A percentile compares a stretch with the other conserved stretches of the same genome.
Evolutionary conservation across 1,140 invertebrate genomes (phyloP).

Genomic region (Megalopta genalis): DNA sequence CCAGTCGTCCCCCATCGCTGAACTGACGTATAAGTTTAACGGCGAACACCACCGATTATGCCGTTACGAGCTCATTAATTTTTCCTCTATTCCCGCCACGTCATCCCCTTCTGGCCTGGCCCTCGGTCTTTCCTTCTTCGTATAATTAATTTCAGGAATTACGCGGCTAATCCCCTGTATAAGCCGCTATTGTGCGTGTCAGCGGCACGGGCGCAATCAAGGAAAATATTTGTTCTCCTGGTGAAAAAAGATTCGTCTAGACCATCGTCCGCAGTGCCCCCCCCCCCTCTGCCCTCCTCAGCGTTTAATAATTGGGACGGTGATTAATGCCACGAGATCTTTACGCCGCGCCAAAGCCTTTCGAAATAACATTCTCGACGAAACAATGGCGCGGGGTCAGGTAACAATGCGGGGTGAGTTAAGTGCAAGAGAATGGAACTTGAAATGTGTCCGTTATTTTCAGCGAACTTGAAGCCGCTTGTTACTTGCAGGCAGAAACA

Average conservation of each 20-base stretch:
- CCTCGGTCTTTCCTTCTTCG: conserved; percentile 7
- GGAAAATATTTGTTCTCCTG: conserved; percentile 40
- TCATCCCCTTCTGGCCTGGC: neutral
- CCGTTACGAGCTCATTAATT: conserved; percentile 61
- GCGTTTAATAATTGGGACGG: conserved; percentile 28
- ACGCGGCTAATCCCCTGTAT: conserved; percentile 48
- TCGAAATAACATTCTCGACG: neutral
- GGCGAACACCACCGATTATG: conserved; percentile 53
- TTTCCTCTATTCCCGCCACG: conserved; percentile 33
- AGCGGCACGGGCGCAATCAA: conserved; percentile 44
- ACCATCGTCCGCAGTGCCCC: neutral
- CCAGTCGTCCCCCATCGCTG: conserved; percentile 9
- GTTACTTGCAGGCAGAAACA: too few relatives aligned
- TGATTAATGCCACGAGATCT: conserved; percentile 22
- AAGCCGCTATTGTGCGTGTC: conserved; percentile 48
- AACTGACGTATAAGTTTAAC: conserved; percentile 53
- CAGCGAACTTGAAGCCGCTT: too few relatives aligned
- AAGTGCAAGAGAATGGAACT: neutral
- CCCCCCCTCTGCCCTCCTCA: neutral
- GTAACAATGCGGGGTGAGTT: neutral
- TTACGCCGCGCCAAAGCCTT: neutral
- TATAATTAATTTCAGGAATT: conserved; percentile 61
- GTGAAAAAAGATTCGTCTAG: neutral
- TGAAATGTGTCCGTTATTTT: neutral
- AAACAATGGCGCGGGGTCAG: neutral